Conservation (phyloP, 2,888 invertebrate genomes). For the Corbicula japonica region DNA sequence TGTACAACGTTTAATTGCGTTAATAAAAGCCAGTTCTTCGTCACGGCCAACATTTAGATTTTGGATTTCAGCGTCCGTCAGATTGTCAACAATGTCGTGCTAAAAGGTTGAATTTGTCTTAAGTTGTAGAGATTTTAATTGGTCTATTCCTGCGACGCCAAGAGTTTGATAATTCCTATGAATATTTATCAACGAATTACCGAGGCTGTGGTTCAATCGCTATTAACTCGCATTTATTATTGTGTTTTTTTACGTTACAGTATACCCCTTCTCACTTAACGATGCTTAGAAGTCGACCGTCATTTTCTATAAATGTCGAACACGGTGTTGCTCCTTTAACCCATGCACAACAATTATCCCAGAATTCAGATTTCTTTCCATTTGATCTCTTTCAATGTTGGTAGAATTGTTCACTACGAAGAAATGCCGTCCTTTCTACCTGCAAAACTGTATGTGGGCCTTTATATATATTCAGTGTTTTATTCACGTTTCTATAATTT, state of each 20-base stretch:
- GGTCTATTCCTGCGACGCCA: neutral
- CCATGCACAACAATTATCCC: constrained; percentile 44
- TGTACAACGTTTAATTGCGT: no score
- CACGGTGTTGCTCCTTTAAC: constrained; percentile 9
- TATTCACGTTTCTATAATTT: no score
- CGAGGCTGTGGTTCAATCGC: constrained; percentile 11
- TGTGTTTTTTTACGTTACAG: constrained; percentile 1
- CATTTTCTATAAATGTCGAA: neutral
- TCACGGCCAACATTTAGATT: no score
- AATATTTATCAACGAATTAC: neutral
- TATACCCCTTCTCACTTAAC: constrained; percentile 1
- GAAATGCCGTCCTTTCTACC: neutral
- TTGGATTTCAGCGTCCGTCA: neutral
- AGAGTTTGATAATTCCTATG: constrained; percentile 13
- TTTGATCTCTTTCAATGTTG: neutral
- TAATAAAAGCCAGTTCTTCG: no score
- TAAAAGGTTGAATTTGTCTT: neutral
- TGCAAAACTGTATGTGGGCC: neutral
- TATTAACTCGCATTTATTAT: constrained; percentile 1
- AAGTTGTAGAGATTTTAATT: neutral
- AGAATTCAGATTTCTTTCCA: constrained; percentile 22
- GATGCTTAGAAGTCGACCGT: constrained; percentile 1
- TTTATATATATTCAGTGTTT: no score
- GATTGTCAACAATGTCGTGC: neutral
- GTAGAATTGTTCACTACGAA: neutral